Percentiles rank a stretch among this genome's conserved stretches.
phyloP scores from a whole-genome alignment of 2,797 vertebrate species.

The Fratercula arctica region DNA sequence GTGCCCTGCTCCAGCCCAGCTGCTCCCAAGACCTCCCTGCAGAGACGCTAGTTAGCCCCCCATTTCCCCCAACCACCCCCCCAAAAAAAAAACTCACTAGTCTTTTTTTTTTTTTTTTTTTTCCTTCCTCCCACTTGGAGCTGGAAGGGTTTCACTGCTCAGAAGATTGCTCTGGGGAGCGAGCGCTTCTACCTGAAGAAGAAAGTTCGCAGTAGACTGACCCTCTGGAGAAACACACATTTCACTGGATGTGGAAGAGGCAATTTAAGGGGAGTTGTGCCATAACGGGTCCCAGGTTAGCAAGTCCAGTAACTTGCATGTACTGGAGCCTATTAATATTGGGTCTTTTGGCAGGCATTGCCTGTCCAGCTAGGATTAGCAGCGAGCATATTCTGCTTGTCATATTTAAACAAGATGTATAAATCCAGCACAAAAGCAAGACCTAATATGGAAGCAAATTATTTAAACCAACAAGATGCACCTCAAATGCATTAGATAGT shows the following conservation, averaged over 20 bases:
- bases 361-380: conserved; percentile 19
- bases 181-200: background rate
- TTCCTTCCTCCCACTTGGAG: background rate
- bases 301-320: background rate
- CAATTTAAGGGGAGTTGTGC: background rate
- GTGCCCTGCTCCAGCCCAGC: background rate
- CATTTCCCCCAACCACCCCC: background rate
- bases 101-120: too few relatives aligned
- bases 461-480: background rate
- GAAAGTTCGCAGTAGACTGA: background rate
- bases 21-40: background rate
- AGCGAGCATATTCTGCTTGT: background rate
- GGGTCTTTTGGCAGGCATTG: background rate
- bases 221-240: background rate
- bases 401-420: conserved; percentile 6
- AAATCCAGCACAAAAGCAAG: conserved; percentile 11
- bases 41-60: background rate
- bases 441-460: conserved; percentile 46
- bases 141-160: background rate
- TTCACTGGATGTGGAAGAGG: background rate
- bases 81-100: background rate
- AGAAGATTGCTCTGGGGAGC: background rate
- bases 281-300: background rate
- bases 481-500: background rate
- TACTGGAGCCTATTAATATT: background rate